Base-by-base conservation (phyloP, 2,113 vertebrate species). In the Mormyrus iriodes region DNA sequence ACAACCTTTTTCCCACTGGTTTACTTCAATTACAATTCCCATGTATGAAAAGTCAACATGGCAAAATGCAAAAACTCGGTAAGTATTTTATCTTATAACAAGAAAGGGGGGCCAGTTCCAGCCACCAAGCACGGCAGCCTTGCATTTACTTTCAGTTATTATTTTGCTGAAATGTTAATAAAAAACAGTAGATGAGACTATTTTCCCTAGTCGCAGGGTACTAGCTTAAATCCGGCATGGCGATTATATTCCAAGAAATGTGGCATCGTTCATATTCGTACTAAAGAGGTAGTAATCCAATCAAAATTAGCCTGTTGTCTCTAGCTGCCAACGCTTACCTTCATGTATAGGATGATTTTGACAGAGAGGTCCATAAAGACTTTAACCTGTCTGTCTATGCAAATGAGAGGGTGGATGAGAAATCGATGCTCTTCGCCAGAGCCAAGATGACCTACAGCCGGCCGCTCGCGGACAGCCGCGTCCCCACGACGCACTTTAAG, bases 401-500 rank as follows among this genome's bases (percentile, higher is more conserved):
- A 61, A 35, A 88, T 39, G 65, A 53, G 35, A 52, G 51, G 88
- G 49, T 13, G 48, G 85, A 88, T 88, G 39, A 90, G 89, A 85
- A 65, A 88, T 79, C 88, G 88, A 35, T 91, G 52, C 27, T 69
- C 85, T 90, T 89, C 73, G 84, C 90, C 48, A 90, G 69, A 83
- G 31, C 88, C 42, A 39, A 65, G 53, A 27, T 58, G 53, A 55
- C 51, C 88, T 85, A 39, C 49, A 31, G 35, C 13, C 5, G 52
- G 2, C 13, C 39, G 15, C 4, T 35, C 19, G n/a, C 46, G 21
- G 39, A 82, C 31, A 35, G 49, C 49, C 7, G 3, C 21, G 53
- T 12, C 39, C 51, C 69, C 44, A 39, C 90, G 90, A 90, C 90
- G 92, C 85, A 91, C 27, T 90, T 69, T 88, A 85, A 44, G 88